Conservation (phyloP, 2,113 vertebrate genomes). For the Oenanthe melanoleuca region DNA sequence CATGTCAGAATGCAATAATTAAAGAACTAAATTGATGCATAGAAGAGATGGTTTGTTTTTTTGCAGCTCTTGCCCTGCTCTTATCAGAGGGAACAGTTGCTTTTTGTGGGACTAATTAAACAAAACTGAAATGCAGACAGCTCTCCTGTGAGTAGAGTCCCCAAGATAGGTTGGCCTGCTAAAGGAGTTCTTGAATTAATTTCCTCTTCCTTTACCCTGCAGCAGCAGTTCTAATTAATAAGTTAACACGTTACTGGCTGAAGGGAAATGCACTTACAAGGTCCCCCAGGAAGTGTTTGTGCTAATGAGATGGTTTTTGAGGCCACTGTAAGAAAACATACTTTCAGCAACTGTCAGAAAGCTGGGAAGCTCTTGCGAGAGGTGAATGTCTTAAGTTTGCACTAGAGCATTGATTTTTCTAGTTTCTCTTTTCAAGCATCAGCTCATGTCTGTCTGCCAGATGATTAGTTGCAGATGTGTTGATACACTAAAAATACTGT, state of each 20-base stretch:
- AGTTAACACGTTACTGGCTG: slow-evolving; percentile 69
- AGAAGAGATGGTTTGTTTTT: slow-evolving; percentile 26
- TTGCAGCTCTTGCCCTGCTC: not conserved
- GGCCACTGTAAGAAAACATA: slow-evolving; percentile 46
- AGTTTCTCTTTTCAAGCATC: not conserved
- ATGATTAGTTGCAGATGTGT: slow-evolving; percentile 2
- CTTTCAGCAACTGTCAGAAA: slow-evolving; percentile 27
- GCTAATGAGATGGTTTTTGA: slow-evolving; percentile 64
- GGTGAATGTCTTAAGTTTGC: slow-evolving; percentile 34
- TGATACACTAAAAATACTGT: not conserved
- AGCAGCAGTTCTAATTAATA: slow-evolving; percentile 72
- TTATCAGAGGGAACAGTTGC: slow-evolving; percentile 62
- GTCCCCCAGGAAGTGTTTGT: slow-evolving; percentile 62
- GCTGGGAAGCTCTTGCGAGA: slow-evolving; percentile 1
- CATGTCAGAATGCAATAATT: slow-evolving; percentile 34
- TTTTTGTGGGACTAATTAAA: slow-evolving; percentile 71
- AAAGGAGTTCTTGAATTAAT: slow-evolving; percentile 68
- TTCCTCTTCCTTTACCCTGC: slow-evolving; percentile 64
- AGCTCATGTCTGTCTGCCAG: not conserved
- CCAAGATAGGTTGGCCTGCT: slow-evolving; percentile 58
- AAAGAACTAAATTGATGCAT: slow-evolving; percentile 2
- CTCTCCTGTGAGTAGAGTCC: slow-evolving; percentile 63
- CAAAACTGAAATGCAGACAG: slow-evolving; percentile 60
- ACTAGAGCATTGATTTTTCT: slow-evolving; percentile 1
- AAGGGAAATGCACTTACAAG: slow-evolving; percentile 67